Conservation (phyloP, 1,140 invertebrate species). For the Araneus ventricosus region DNA sequence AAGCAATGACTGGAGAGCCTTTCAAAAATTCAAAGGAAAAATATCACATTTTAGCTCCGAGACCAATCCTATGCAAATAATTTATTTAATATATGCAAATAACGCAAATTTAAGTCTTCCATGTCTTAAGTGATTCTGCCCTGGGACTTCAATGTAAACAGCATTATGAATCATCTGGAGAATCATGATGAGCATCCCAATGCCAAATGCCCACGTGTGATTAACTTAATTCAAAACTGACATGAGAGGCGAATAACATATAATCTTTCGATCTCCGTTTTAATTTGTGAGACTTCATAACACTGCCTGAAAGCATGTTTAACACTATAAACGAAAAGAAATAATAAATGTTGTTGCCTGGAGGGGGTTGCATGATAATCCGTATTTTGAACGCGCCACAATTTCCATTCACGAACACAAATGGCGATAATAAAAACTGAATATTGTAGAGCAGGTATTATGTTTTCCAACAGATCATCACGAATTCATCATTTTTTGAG, state of each 20-base stretch:
- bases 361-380: not conserved
- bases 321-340: not conserved
- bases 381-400: not conserved
- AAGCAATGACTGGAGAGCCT: too few relatives aligned
- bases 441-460: not conserved
- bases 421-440: constrained; percentile 9
- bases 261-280: not conserved
- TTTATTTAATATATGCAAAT: too few relatives aligned
- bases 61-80: too few relatives aligned
- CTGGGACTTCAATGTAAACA: not conserved
- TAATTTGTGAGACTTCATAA: not conserved
- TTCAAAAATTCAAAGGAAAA: too few relatives aligned
- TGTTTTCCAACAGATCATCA: not conserved
- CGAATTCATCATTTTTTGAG: constrained; percentile 27
- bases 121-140: too few relatives aligned
- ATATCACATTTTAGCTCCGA: too few relatives aligned
- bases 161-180: not conserved
- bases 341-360: not conserved
- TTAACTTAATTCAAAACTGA: not conserved
- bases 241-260: not conserved
- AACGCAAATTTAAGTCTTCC: too few relatives aligned
- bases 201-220: not conserved
- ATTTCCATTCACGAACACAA: not conserved
- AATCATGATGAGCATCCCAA: not conserved
- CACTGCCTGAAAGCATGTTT: not conserved